A percentile compares a stretch with the other conserved stretches of the same genome.
phyloP scores from a whole-genome alignment of 2,888 invertebrate genomes.

The Cantharis rustica region DNA sequence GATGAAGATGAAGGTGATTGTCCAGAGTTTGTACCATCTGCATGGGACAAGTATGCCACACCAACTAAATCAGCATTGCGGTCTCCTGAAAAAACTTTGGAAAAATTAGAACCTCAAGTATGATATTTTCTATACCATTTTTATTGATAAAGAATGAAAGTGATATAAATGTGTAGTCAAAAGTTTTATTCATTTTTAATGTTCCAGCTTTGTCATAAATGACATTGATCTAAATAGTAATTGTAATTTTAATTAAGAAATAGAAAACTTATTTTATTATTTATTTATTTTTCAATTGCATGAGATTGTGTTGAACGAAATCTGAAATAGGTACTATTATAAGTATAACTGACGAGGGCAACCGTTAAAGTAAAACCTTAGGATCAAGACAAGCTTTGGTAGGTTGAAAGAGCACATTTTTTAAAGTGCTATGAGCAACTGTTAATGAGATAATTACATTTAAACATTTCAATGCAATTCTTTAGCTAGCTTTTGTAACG shows the following conservation, averaged over 20 bases:
- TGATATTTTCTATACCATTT: not conserved
- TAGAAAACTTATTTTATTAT: not conserved
- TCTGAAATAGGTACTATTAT: not conserved
- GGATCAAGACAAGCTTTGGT: too few species aligned
- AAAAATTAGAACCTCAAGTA: slow-evolving; percentile 36
- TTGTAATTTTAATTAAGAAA: not conserved
- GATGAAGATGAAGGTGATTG: slow-evolving; percentile 67
- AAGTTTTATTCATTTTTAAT: not conserved
- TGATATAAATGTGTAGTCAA: not conserved
- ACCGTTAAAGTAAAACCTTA: too few species aligned
- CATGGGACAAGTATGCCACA: slow-evolving; percentile 78
- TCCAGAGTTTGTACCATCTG: slow-evolving; percentile 75
- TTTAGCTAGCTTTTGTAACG: too few species aligned
- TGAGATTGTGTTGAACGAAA: not conserved
- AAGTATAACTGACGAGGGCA: not conserved
- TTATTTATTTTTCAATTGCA: not conserved
- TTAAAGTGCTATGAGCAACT: too few species aligned
- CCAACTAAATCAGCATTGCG: slow-evolving; percentile 77
- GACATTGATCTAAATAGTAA: not conserved
- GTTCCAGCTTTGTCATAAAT: not conserved
- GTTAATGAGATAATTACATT: too few species aligned
- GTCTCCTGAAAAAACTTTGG: slow-evolving; percentile 62
- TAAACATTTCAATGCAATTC: too few species aligned
- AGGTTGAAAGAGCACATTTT: too few species aligned
- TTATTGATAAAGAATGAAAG: not conserved